These are phyloP conservation scores for Pseudanteris insignis DNA, from an alignment of 2,888 invertebrate species.

Conservation along the genomic window DNA sequence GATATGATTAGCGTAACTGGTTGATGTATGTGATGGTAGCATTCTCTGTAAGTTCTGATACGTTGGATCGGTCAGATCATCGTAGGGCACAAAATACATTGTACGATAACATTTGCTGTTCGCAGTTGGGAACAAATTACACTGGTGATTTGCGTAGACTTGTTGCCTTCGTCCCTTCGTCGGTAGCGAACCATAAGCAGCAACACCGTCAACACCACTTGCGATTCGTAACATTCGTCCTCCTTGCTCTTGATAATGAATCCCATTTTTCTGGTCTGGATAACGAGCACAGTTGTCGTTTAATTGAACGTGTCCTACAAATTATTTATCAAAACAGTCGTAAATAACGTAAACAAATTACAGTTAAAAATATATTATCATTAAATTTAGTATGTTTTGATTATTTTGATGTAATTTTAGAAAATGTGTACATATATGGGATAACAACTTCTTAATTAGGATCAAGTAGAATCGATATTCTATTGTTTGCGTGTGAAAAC, in stretches of 20 bases:
- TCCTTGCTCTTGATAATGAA: conserved; percentile 53
- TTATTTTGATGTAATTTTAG: too few relatives aligned
- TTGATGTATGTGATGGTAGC: conserved; percentile 55
- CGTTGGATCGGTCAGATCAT: conserved; percentile 60
- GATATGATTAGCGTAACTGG: conserved; percentile 60
- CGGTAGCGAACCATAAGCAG: conserved; percentile 52
- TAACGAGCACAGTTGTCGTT: conserved; percentile 49
- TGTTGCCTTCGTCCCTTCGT: conserved; percentile 35
- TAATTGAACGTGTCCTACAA: conserved; percentile 23
- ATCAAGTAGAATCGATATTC: background rate
- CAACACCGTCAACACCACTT: conserved; percentile 50
- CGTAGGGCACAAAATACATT: conserved; percentile 65
- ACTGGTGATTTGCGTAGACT: conserved; percentile 52
- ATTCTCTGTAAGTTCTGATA: conserved; percentile 64
- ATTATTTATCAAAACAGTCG: too few relatives aligned
- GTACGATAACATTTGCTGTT: conserved; percentile 61
- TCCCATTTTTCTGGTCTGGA: conserved; percentile 53
- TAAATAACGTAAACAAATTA: too few relatives aligned
- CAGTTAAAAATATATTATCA: too few relatives aligned
- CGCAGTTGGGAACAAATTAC: conserved; percentile 48
- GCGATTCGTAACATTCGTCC: conserved; percentile 54
- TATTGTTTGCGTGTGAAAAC: too few relatives aligned
- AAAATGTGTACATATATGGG: too few relatives aligned
- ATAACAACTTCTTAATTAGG: too few relatives aligned
- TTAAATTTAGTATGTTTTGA: too few relatives aligned